A percentile compares a stretch with the other conserved stretches of the same genome.
phyloP scores from a whole-genome alignment of 1,140 invertebrate genomes.

The Nasonia vitripennis region DNA sequence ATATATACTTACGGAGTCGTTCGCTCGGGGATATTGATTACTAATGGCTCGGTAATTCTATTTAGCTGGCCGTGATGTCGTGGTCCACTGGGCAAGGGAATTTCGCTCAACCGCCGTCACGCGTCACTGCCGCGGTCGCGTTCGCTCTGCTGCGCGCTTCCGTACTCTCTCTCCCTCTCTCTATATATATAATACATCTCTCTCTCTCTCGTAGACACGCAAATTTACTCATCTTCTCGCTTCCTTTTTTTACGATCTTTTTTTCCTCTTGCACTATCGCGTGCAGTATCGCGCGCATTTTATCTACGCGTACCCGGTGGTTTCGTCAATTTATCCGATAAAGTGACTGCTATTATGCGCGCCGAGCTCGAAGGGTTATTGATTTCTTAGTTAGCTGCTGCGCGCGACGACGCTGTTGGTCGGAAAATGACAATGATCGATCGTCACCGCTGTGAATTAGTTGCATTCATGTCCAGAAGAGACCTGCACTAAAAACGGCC shows the following conservation, averaged over 20 bases:
- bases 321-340: background rate
- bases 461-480: too few species aligned
- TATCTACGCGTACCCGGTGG: background rate
- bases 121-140: slow-evolving; percentile 39
- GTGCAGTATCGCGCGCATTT: background rate
- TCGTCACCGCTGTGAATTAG: background rate
- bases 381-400: background rate
- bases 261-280: background rate
- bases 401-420: background rate
- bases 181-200: background rate
- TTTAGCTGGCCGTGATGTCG: slow-evolving; percentile 53
- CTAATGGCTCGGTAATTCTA: slow-evolving; percentile 54
- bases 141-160: background rate
- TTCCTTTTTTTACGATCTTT: background rate
- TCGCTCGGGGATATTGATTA: slow-evolving; percentile 54
- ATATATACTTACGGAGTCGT: slow-evolving; percentile 33
- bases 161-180: background rate
- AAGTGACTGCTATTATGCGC: background rate
- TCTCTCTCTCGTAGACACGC: background rate
- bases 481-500: too few species aligned
- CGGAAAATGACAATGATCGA: background rate
- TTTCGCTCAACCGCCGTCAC: slow-evolving; percentile 42
- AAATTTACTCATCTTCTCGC: background rate
- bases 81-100: slow-evolving; percentile 52
- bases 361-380: background rate